Conservation (phyloP, 2,888 invertebrate species). For the Dynastes grantii region DNA sequence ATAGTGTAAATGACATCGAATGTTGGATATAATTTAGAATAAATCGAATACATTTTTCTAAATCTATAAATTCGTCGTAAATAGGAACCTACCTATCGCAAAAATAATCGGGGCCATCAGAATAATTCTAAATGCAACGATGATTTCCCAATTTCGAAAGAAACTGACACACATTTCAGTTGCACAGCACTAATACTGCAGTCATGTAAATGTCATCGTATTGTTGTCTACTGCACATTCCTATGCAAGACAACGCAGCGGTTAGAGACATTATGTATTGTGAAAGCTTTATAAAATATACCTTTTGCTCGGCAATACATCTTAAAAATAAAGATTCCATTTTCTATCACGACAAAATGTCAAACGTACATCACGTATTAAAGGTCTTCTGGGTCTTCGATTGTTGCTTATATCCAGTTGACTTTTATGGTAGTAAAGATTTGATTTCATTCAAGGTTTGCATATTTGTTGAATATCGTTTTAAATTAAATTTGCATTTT, state of each 20-base stretch:
- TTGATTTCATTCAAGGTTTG: background rate
- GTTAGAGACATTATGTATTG: conserved; percentile 10
- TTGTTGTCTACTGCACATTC: conserved; percentile 1
- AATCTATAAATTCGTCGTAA: too few relatives aligned
- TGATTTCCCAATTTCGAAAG: conserved; percentile 1
- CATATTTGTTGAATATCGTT: too few relatives aligned
- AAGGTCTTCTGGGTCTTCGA: too few relatives aligned
- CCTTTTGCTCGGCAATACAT: background rate
- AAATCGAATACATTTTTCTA: too few relatives aligned
- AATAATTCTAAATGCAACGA: too few relatives aligned
- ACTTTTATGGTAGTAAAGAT: background rate
- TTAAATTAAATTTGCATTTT: too few relatives aligned
- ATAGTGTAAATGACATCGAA: too few relatives aligned
- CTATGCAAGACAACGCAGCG: background rate
- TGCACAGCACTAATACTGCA: background rate
- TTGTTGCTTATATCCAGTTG: background rate
- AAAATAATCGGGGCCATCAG: too few relatives aligned
- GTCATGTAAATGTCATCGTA: background rate
- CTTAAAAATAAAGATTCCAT: background rate
- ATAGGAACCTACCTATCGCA: too few relatives aligned
- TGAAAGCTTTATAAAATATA: background rate
- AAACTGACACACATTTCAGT: background rate
- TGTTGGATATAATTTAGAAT: too few relatives aligned
- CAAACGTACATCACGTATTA: background rate
- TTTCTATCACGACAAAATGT: conserved; percentile 17